Evolutionary conservation across 1,140 invertebrate genomes (phyloP).

Genomic region (Drosophila subobscura): DNA sequence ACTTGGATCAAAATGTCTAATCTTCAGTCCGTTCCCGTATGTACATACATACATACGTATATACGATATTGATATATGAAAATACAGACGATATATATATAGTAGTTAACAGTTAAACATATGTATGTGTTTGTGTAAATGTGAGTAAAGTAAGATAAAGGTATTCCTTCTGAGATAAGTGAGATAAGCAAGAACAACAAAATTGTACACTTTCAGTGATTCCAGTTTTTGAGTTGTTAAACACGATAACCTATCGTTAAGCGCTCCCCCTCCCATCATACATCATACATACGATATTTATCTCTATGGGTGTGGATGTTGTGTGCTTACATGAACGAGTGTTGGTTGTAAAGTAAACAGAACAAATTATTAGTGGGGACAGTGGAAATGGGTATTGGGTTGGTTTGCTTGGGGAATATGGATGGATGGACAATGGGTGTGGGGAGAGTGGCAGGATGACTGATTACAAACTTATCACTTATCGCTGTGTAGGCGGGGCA

Average conservation of each 20-base stretch:
- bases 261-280: conserved; percentile 20
- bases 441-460: conserved; percentile 29
- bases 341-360: conserved; percentile 44
- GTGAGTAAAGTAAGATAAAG: conserved; percentile 26
- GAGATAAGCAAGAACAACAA: conserved; percentile 32
- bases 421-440: conserved; percentile 17
- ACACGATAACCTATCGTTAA: conserved; percentile 43
- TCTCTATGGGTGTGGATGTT: conserved; percentile 32
- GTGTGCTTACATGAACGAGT: conserved; percentile 35
- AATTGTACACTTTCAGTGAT: conserved; percentile 43
- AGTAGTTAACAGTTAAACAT: conserved; percentile 44
- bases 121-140: conserved; percentile 35
- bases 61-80: conserved; percentile 41
- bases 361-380: conserved; percentile 49
- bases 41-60: conserved; percentile 17
- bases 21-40: too few species aligned
- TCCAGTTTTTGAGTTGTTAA: conserved; percentile 45
- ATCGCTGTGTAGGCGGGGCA: conserved; percentile 22
- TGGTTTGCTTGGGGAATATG: conserved; percentile 7
- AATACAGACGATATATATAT: conserved; percentile 29
- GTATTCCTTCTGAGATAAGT: too few species aligned
- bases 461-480: conserved; percentile 60
- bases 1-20: too few species aligned
- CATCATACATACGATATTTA: conserved; percentile 36
- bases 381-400: neutral